Percentiles rank a stretch among this genome's conserved stretches.
Evolutionary conservation across 2,113 vertebrate genomes (phyloP).

Genomic region (Plecotus auritus): DNA sequence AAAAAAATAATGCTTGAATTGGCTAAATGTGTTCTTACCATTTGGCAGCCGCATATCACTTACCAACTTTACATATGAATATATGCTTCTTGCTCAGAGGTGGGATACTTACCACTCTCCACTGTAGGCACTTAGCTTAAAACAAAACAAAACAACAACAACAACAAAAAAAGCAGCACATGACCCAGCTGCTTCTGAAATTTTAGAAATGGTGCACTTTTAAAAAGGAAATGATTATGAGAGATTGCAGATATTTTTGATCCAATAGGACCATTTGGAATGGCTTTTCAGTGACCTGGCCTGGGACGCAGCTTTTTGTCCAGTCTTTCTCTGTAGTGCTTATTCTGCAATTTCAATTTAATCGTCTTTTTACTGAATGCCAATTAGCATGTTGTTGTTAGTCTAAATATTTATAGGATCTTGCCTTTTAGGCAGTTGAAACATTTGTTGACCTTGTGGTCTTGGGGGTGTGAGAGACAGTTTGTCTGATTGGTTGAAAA

Average conservation of each 20-base stretch:
- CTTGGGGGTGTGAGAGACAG: neutral
- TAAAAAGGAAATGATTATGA: neutral
- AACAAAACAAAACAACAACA: neutral
- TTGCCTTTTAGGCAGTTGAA: neutral
- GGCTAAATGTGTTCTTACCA: neutral
- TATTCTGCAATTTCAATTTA: neutral
- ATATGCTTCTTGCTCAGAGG: neutral
- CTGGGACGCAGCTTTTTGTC: neutral
- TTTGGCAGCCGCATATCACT: neutral
- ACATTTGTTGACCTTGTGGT: neutral
- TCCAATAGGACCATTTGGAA: neutral
- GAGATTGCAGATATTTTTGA: neutral
- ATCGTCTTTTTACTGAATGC: neutral
- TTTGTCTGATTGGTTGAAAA: neutral
- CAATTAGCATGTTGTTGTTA: neutral
- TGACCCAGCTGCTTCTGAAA: neutral
- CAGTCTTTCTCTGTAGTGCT: neutral
- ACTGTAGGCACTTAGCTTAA: neutral
- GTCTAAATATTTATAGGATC: constrained; percentile 27
- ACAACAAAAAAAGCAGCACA: neutral
- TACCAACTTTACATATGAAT: neutral
- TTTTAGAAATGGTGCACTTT: neutral
- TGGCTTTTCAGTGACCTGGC: neutral
- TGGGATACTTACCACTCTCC: neutral
- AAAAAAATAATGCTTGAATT: neutral